These are phyloP conservation scores for Temnothorax ravouxi DNA, from an alignment of 2,888 invertebrate genomes.

Conservation along the genomic window DNA sequence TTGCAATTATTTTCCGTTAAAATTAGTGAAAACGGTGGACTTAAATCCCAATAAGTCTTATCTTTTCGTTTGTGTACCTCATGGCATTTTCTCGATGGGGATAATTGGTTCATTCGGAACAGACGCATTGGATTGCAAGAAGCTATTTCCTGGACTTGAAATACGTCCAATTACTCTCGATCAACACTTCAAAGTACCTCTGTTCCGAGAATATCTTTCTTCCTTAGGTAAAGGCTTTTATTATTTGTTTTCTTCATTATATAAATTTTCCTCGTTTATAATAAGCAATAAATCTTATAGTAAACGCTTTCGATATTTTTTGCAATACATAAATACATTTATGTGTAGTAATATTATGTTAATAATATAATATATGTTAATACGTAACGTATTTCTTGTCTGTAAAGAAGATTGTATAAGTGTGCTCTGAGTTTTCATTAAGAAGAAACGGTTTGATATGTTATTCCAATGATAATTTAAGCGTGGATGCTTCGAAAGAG, in stretches of 20 bases:
- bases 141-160: conserved; percentile 89
- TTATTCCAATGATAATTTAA: neutral
- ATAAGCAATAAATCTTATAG: neutral
- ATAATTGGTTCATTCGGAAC: conserved; percentile 93
- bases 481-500: neutral
- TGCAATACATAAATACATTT: neutral
- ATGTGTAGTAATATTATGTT: neutral
- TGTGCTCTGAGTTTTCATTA: neutral
- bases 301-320: neutral
- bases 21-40: conserved; percentile 93
- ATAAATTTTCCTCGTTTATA: neutral
- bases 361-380: neutral
- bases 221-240: conserved; percentile 86
- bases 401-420: neutral
- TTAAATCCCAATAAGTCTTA: conserved; percentile 94
- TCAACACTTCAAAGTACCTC: conserved; percentile 91
- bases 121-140: conserved; percentile 88
- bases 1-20: conserved; percentile 94
- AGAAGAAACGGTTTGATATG: neutral
- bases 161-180: conserved; percentile 90
- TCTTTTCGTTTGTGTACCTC: conserved; percentile 95
- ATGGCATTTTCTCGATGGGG: conserved; percentile 95
- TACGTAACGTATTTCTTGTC: neutral
- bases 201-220: conserved; percentile 90
- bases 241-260: neutral